phyloP scores from a whole-genome alignment of 2,888 invertebrate genomes.

The Geotrupes spiniger region DNA sequence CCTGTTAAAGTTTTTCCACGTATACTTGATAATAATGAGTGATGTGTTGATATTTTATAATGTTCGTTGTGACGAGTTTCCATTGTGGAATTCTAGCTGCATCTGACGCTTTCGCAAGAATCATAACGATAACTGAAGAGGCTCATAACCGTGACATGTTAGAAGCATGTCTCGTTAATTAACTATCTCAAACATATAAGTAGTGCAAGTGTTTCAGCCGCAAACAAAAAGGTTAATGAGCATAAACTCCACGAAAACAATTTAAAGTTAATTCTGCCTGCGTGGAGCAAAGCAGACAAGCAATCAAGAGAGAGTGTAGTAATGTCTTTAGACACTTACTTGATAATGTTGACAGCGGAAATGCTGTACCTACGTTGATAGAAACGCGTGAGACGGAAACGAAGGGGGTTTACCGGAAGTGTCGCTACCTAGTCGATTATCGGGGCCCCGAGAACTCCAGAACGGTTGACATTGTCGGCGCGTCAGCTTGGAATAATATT shows the following conservation, averaged over 20 bases:
- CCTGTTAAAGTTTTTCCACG: too few species aligned
- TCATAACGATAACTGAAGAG: too few species aligned
- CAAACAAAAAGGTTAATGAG: conserved; percentile 4
- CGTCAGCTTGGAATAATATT: conserved; percentile 10
- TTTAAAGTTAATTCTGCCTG: conserved; percentile 4
- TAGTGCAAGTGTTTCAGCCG: conserved; percentile 4
- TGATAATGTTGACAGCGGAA: conserved; percentile 3
- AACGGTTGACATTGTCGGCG: conserved; percentile 7
- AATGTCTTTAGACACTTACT: conserved; percentile 10
- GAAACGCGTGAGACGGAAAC: not conserved
- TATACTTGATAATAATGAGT: too few species aligned
- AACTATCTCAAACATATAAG: not conserved
- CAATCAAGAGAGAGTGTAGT: conserved; percentile 9
- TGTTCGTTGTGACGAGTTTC: too few species aligned
- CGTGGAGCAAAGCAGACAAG: conserved; percentile 6
- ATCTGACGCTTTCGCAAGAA: too few species aligned
- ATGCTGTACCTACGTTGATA: not conserved
- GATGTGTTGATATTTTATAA: too few species aligned
- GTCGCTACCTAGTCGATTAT: conserved; percentile 12
- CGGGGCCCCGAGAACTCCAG: conserved; percentile 1
- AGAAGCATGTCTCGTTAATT: not conserved
- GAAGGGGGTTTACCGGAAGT: conserved; percentile 7
- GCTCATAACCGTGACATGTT: too few species aligned
- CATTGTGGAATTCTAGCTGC: too few species aligned
- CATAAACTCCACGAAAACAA: conserved; percentile 1